phyloP scores from a whole-genome alignment of 2,113 vertebrate species.

The Junco hyemalis region DNA sequence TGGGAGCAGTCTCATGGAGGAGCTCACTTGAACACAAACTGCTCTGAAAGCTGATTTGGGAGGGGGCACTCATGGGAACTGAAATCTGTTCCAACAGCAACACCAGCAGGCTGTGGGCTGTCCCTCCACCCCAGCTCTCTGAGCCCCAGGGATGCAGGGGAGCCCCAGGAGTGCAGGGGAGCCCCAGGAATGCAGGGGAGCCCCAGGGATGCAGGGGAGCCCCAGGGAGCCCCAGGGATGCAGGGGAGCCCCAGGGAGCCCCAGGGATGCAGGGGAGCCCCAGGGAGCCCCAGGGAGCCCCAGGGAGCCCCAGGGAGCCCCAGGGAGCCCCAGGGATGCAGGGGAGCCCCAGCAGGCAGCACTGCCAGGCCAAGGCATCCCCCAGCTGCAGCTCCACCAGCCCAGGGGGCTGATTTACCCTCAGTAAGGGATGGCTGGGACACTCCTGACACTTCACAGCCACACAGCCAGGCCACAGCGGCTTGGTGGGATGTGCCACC shows the following conservation, averaged over 20 bases:
- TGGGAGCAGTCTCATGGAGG: background rate
- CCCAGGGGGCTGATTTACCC: background rate
- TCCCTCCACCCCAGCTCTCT: background rate
- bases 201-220: too few species aligned
- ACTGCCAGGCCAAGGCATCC: background rate
- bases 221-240: too few species aligned
- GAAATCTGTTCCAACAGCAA: background rate
- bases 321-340: too few species aligned
- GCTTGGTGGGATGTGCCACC: background rate
- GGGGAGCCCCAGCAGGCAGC: too few species aligned
- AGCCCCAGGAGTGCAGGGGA: too few species aligned
- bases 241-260: background rate
- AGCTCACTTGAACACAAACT: background rate
- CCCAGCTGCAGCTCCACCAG: background rate
- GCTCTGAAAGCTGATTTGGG: background rate
- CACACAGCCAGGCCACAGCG: rapidly evolving
- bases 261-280: background rate
- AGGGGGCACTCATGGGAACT: background rate
- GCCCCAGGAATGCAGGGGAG: too few species aligned
- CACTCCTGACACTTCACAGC: rapidly evolving
- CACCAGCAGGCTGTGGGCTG: background rate
- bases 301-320: too few species aligned
- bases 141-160: background rate
- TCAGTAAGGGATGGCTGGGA: background rate
- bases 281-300: too few species aligned